A percentile compares a stretch with the other conserved stretches of the same genome.
phyloP scores from a whole-genome alignment of 2,797 vertebrate species.

The Leptatherina wallacei region DNA sequence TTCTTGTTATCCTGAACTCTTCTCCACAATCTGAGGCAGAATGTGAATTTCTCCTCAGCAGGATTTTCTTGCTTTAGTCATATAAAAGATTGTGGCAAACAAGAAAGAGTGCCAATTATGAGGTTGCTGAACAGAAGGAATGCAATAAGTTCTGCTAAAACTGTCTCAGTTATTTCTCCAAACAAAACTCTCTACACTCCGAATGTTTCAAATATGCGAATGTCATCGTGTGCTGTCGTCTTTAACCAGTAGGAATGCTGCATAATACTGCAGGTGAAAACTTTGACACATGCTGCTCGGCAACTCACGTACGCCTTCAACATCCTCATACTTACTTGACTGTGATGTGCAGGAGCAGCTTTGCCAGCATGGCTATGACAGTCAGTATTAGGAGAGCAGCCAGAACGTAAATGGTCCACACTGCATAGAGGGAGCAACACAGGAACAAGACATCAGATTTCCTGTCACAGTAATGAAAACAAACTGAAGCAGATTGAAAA shows the following conservation, averaged over 20 bases:
- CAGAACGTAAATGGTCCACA: constrained; percentile 95
- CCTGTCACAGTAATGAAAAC: constrained; percentile 15
- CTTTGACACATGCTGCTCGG: constrained; percentile 13
- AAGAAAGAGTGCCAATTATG: not conserved
- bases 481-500: constrained; percentile 44
- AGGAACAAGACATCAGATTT: constrained; percentile 42
- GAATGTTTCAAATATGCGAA: not conserved
- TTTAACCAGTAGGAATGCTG: not conserved
- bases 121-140: not conserved
- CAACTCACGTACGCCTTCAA: not conserved
- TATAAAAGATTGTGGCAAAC: not conserved
- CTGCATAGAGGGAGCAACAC: constrained; percentile 72
- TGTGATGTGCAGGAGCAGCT: constrained; percentile 92
- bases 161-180: not conserved
- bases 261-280: not conserved
- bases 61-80: constrained; percentile 1
- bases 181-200: not conserved
- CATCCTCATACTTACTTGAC: constrained; percentile 88
- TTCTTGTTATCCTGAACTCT: not conserved
- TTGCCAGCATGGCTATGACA: constrained; percentile 91
- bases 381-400: constrained; percentile 92
- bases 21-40: not conserved
- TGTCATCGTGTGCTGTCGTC: not conserved
- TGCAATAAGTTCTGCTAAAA: not conserved
- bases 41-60: not conserved